A percentile compares a stretch with the other conserved stretches of the same genome.
These are phyloP conservation scores for Cydia splendana DNA, from an alignment of 1,140 invertebrate species.

Conservation along the genomic window DNA sequence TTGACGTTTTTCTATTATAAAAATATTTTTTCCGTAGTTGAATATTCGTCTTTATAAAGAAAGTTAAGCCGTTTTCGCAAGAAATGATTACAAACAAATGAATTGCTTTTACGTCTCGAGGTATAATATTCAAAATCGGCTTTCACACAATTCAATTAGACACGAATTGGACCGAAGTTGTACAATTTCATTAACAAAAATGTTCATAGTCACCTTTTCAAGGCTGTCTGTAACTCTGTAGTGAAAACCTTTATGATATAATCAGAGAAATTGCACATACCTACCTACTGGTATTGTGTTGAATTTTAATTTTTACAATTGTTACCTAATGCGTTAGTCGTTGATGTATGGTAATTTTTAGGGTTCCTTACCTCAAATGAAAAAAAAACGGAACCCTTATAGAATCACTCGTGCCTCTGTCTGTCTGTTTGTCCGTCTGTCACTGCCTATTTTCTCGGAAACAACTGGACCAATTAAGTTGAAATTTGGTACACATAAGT, in stretches of 20 bases:
- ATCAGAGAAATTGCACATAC: conserved; percentile 15
- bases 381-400: too few relatives aligned
- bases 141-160: neutral
- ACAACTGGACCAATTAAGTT: too few relatives aligned
- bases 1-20: too few relatives aligned
- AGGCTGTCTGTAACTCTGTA: conserved; percentile 10
- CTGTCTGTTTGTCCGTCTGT: too few relatives aligned
- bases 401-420: too few relatives aligned
- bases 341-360: conserved; percentile 8
- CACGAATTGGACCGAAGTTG: neutral
- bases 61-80: too few relatives aligned
- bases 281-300: neutral
- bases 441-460: too few relatives aligned
- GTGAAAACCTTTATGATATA: conserved; percentile 30
- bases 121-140: neutral
- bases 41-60: too few relatives aligned
- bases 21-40: too few relatives aligned
- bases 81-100: neutral
- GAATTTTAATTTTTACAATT: conserved; percentile 29
- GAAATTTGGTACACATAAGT: too few relatives aligned
- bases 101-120: neutral
- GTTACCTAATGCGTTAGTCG: conserved; percentile 23
- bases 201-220: conserved; percentile 22
- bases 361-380: too few relatives aligned
- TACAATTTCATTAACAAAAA: conserved; percentile 6